Conservation (phyloP, 2,797 vertebrate genomes). For the Hirundo rustica region DNA sequence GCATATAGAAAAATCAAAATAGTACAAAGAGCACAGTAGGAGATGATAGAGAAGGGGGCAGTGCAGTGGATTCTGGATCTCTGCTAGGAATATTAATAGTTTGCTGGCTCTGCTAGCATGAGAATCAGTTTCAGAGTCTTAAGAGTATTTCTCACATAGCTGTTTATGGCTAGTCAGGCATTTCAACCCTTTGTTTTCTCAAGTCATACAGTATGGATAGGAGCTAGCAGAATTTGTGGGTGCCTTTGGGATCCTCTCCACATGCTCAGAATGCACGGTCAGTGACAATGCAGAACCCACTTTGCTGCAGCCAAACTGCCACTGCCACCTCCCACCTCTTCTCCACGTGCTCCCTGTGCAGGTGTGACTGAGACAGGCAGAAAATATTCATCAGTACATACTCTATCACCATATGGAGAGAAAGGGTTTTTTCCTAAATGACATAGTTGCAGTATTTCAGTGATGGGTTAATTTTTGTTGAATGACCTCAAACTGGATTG, state of each 20-base stretch:
- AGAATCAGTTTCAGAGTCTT: background rate
- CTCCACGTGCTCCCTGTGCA: rapidly evolving
- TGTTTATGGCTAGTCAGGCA: background rate
- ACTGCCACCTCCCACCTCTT: background rate
- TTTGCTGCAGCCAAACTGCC: background rate
- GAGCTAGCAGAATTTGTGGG: background rate
- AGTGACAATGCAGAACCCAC: background rate
- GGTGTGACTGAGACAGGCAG: background rate
- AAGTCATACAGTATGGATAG: background rate
- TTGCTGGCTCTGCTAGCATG: background rate
- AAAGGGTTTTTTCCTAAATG: background rate
- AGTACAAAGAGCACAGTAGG: background rate
- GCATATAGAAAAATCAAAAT: background rate
- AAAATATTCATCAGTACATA: background rate
- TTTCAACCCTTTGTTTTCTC: background rate
- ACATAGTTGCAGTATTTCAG: background rate
- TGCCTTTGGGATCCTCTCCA: background rate
- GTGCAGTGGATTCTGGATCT: background rate
- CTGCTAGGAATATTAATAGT: background rate
- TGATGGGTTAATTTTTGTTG: background rate
- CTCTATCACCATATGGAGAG: background rate
- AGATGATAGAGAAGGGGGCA: background rate
- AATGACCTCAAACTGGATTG: background rate
- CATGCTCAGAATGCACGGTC: rapidly evolving
- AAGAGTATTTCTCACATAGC: background rate